These are phyloP conservation scores for Masticophis lateralis DNA, from an alignment of 2,797 vertebrate species.

Conservation along the genomic window DNA sequence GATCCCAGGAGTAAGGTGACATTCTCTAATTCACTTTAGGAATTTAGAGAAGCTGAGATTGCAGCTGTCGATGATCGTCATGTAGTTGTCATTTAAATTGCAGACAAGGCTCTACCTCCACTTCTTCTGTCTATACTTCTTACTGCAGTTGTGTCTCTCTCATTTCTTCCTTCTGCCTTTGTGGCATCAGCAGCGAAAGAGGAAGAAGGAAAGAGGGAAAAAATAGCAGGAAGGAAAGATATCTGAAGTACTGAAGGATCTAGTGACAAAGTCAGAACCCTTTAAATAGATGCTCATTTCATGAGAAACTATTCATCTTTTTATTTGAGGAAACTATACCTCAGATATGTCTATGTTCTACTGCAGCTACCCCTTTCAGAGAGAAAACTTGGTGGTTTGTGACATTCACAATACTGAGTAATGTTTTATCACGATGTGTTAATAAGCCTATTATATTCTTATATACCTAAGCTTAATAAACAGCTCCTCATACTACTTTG, in stretches of 20 bases:
- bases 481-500: not conserved
- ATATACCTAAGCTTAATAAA: not conserved
- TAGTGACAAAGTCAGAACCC: not conserved
- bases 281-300: not conserved
- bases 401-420: not conserved
- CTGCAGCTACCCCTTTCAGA: not conserved
- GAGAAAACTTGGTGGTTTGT: not conserved
- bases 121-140: not conserved
- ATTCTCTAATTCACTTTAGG: not conserved
- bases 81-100: not conserved
- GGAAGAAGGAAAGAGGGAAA: not conserved
- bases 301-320: not conserved
- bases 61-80: not conserved
- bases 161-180: not conserved
- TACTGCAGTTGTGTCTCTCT: not conserved
- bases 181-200: not conserved
- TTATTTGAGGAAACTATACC: not conserved
- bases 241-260: not conserved
- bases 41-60: not conserved
- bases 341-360: not conserved
- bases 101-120: not conserved
- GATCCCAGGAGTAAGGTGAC: not conserved
- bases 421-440: not conserved
- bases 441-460: not conserved
- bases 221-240: not conserved